Evolutionary conservation across 64 coral and sea anemone genomes (phyloP).

Genomic region (Acropora tenuis): DNA sequence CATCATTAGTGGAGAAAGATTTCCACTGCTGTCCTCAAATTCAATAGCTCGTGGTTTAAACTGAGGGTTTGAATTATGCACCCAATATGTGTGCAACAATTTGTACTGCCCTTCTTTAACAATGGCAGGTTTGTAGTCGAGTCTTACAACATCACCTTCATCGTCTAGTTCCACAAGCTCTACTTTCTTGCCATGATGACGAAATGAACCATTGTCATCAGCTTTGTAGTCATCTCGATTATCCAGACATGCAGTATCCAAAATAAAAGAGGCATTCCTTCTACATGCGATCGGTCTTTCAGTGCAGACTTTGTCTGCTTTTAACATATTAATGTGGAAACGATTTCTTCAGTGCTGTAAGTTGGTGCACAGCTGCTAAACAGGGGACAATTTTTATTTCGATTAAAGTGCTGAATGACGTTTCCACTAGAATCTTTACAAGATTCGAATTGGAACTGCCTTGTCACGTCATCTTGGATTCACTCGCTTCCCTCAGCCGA

Average conservation of each 20-base stretch:
- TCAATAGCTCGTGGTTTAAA: slow-evolving; percentile 3
- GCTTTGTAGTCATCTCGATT: slow-evolving; percentile 17
- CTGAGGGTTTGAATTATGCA: not conserved
- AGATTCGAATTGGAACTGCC: too few species aligned
- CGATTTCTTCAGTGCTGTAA: slow-evolving; percentile 20
- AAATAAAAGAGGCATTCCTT: not conserved
- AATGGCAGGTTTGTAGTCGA: not conserved
- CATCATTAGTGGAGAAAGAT: slow-evolving; percentile 7
- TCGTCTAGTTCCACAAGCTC: slow-evolving; percentile 7
- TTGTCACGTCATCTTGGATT: not conserved
- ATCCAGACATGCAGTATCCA: slow-evolving; percentile 7
- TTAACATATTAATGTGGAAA: slow-evolving; percentile 5
- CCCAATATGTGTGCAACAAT: not conserved
- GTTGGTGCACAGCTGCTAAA: not conserved
- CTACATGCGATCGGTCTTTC: slow-evolving; percentile 11
- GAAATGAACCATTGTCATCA: slow-evolving; percentile 2
- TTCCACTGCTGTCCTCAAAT: slow-evolving; percentile 13
- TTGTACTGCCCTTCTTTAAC: slow-evolving; percentile 19
- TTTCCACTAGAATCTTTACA: not conserved
- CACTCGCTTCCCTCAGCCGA: slow-evolving; percentile 49
- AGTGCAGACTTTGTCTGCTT: slow-evolving; percentile 1
- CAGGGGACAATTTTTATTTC: not conserved
- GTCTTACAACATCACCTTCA: slow-evolving; percentile 1
- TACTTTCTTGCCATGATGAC: slow-evolving; percentile 1
- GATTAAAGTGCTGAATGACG: slow-evolving; percentile 8